Conservation (phyloP, 1,140 invertebrate species). For the Camponotus vicinus region DNA sequence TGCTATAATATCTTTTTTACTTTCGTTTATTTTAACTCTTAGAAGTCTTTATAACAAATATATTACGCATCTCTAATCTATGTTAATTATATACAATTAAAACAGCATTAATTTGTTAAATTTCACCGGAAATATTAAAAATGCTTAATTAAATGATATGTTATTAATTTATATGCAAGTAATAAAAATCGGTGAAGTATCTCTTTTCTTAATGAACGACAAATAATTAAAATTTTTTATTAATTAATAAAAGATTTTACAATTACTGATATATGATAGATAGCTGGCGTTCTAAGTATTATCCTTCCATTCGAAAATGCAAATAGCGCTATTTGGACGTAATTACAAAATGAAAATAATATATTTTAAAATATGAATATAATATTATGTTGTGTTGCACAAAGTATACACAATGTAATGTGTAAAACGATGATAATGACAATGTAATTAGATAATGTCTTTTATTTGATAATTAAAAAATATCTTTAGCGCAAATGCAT, state of each 20-base stretch:
- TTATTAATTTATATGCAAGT: neutral
- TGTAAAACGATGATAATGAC: neutral
- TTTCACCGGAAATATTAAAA: neutral
- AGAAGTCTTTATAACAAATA: neutral
- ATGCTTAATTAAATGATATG: neutral
- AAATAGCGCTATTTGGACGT: neutral
- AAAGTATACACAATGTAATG: no score
- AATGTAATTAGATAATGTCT: neutral
- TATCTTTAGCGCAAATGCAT: neutral
- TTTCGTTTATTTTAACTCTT: slow-evolving; percentile 1
- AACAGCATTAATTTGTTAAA: neutral
- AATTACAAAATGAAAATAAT: slow-evolving; percentile 1
- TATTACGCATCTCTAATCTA: neutral
- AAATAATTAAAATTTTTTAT: neutral
- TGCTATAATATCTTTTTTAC: neutral
- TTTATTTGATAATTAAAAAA: neutral
- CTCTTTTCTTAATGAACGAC: neutral
- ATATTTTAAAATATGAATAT: slow-evolving; percentile 2
- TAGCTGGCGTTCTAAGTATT: neutral
- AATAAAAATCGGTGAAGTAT: neutral
- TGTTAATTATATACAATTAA: neutral
- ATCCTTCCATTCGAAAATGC: neutral
- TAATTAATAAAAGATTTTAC: neutral
- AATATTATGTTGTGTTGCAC: neutral
- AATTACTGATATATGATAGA: neutral